Percentiles rank a stretch among this genome's conserved stretches.
These are phyloP conservation scores for Salmo trutta DNA, from an alignment of 2,797 vertebrate genomes.

Conservation along the genomic window DNA sequence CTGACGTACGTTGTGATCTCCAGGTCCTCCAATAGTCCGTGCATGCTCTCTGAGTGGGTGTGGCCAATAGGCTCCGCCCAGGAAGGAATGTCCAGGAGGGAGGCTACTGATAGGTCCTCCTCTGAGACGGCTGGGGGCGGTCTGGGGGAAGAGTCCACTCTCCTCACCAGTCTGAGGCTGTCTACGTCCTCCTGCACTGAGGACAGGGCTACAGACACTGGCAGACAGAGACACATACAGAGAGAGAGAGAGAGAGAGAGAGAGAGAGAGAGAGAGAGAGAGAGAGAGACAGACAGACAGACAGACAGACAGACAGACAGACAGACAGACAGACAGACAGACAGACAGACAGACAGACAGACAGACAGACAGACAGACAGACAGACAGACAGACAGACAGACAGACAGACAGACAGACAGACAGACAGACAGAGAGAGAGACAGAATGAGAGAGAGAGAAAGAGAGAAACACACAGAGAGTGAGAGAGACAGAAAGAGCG, in stretches of 20 bases:
- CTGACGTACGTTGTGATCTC: conserved; percentile 76
- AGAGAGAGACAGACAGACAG: background rate
- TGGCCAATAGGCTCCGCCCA: conserved; percentile 83
- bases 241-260: background rate
- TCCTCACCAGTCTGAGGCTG: conserved; percentile 76
- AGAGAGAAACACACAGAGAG: too few relatives aligned
- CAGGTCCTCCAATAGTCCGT: conserved; percentile 82
- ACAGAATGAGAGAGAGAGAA: too few relatives aligned
- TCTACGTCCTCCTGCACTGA: conserved; percentile 86
- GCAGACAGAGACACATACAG: conserved; percentile 9
- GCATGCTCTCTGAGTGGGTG: conserved; percentile 80
- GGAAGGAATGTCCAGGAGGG: conserved; percentile 84
- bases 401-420: too few relatives aligned
- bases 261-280: background rate
- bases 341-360: too few relatives aligned
- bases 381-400: background rate
- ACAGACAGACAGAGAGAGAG: too few relatives aligned
- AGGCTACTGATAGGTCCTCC: conserved; percentile 91
- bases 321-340: background rate
- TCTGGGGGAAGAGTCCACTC: conserved; percentile 70
- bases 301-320: conserved; percentile 2
- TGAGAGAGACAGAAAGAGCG: too few relatives aligned
- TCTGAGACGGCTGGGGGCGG: conserved; percentile 93
- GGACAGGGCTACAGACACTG: conserved; percentile 83
- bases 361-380: background rate